Evolutionary conservation across 2,797 vertebrate genomes (phyloP).

Genomic region (Lepus oiostolus): DNA sequence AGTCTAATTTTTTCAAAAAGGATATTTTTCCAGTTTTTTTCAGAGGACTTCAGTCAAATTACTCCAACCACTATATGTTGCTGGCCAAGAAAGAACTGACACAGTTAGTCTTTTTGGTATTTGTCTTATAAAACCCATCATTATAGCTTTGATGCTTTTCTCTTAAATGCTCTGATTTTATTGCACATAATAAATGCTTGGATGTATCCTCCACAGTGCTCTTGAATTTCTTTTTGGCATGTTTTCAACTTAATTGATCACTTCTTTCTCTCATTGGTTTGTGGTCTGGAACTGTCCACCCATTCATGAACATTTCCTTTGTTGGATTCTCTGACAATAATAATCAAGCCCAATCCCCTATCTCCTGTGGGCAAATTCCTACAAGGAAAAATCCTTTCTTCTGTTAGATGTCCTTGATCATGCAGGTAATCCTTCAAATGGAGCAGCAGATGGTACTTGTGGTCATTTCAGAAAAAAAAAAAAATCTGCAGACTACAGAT

Average conservation of each 20-base stretch:
- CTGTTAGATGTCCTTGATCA: background rate
- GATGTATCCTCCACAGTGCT: constrained; percentile 20
- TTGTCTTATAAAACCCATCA: constrained; percentile 18
- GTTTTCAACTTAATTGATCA: background rate
- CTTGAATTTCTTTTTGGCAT: background rate
- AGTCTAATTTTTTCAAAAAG: constrained; percentile 2
- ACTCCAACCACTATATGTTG: background rate
- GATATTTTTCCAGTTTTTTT: constrained; percentile 42
- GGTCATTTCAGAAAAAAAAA: background rate
- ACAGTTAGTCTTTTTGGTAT: background rate
- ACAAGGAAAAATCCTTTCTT: background rate
- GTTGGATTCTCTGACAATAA: background rate
- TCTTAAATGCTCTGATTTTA: constrained; percentile 24
- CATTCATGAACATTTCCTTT: background rate
- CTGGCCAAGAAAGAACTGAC: background rate
- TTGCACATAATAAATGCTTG: constrained; percentile 21
- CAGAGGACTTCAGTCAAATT: background rate
- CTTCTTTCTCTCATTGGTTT: background rate
- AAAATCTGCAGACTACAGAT: background rate
- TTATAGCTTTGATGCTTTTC: background rate
- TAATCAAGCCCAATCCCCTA: background rate
- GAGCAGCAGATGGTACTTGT: background rate
- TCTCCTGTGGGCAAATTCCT: background rate
- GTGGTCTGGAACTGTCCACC: background rate
- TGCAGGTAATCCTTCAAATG: background rate